Evolutionary conservation across 2,797 vertebrate species (phyloP).

Genomic region (Spondyliosoma cantharus): DNA sequence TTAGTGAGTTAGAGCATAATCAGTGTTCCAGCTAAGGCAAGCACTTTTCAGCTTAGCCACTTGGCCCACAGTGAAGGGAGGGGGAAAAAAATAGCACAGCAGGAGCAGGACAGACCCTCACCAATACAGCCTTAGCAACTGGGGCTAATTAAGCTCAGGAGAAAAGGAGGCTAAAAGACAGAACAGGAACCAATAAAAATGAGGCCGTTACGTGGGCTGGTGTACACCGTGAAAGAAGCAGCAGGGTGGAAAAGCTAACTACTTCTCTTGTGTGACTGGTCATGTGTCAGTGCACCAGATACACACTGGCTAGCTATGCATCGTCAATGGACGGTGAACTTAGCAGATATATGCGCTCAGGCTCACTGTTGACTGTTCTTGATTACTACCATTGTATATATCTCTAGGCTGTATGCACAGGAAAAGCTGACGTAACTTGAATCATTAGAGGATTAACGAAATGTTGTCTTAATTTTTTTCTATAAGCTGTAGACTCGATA

Average conservation of each 20-base stretch:
- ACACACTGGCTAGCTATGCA: not conserved
- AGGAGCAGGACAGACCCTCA: constrained; percentile 43
- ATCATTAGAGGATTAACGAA: not conserved
- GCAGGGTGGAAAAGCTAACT: not conserved
- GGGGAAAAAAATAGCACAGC: constrained; percentile 20
- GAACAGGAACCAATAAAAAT: constrained; percentile 41
- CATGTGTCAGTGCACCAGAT: constrained; percentile 14
- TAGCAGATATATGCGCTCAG: not conserved
- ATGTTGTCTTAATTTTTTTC: not conserved
- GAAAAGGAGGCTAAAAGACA: constrained; percentile 27
- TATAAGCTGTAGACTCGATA: not conserved
- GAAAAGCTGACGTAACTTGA: not conserved
- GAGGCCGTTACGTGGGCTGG: constrained; percentile 26
- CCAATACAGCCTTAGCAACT: constrained; percentile 52
- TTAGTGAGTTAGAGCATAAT: constrained; percentile 72
- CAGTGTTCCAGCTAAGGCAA: constrained; percentile 65
- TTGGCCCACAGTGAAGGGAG: constrained; percentile 38
- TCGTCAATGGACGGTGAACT: not conserved
- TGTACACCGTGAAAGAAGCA: constrained; percentile 15
- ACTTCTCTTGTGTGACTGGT: constrained; percentile 14
- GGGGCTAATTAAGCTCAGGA: constrained; percentile 53
- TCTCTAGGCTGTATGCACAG: not conserved
- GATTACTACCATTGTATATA: constrained; percentile 1
- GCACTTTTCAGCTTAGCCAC: constrained; percentile 67
- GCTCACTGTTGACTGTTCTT: not conserved